These are phyloP conservation scores for Dendrolimus houi DNA, from an alignment of 2,888 invertebrate species.

Conservation along the genomic window DNA sequence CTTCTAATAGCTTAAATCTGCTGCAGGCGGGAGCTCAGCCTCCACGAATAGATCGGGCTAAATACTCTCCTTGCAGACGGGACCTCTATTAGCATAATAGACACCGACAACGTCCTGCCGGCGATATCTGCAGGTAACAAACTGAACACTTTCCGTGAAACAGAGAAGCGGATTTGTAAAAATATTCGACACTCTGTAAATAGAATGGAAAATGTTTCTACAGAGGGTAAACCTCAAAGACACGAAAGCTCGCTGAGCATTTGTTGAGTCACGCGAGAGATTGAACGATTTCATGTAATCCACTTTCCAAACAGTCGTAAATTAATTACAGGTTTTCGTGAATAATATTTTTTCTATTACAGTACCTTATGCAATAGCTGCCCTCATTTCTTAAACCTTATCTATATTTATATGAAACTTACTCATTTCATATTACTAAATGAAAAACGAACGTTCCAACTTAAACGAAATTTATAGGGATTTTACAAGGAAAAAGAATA, in stretches of 20 bases:
- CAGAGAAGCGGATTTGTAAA: constrained; percentile 28
- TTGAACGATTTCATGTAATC: constrained; percentile 32
- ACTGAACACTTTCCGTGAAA: constrained; percentile 32
- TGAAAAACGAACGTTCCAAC: too few species aligned
- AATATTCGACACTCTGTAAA: constrained; percentile 42
- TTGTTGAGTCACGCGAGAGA: constrained; percentile 53
- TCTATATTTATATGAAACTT: too few species aligned
- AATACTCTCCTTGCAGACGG: constrained; percentile 41
- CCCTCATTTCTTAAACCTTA: too few species aligned
- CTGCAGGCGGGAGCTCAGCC: constrained; percentile 24
- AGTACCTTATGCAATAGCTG: not conserved
- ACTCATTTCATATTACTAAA: too few species aligned
- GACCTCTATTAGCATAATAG: constrained; percentile 66
- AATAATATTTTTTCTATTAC: not conserved
- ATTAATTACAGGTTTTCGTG: not conserved
- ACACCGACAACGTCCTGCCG: constrained; percentile 41
- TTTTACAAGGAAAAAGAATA: too few species aligned
- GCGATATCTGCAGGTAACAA: constrained; percentile 37
- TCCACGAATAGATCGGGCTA: constrained; percentile 55
- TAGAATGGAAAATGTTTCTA: constrained; percentile 24
- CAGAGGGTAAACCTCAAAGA: constrained; percentile 27
- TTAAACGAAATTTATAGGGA: too few species aligned
- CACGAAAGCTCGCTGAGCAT: constrained; percentile 29
- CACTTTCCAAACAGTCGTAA: not conserved
- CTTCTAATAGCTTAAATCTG: constrained; percentile 31